Evolutionary conservation across 2,797 vertebrate species (phyloP).

Genomic region (Lithobates pipiens): DNA sequence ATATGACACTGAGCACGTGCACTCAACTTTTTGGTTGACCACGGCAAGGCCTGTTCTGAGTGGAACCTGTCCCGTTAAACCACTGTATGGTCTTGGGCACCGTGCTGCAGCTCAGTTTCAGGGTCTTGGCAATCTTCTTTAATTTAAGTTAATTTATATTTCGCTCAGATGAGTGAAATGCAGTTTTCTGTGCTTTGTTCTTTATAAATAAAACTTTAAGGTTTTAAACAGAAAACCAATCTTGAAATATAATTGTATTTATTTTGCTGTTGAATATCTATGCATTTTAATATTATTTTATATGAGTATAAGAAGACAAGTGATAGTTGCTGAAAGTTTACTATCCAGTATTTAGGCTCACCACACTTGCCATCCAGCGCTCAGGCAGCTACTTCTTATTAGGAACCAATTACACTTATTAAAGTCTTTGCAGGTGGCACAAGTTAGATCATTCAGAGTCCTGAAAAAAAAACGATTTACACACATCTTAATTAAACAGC

Average conservation of each 20-base stretch:
- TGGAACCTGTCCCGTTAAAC: no score
- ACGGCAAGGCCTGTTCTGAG: no score
- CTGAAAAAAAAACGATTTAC: conserved; percentile 33
- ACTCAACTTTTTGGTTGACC: no score
- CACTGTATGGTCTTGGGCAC: no score
- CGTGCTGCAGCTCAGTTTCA: no score
- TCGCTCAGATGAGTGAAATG: no score
- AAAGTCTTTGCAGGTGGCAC: conserved; percentile 54
- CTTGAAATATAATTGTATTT: background rate
- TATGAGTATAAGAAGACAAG: background rate
- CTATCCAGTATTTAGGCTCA: background rate
- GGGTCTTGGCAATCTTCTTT: no score
- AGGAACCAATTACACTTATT: conserved; percentile 47
- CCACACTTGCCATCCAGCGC: conserved; percentile 44
- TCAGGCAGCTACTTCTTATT: conserved; percentile 51
- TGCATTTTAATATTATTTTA: background rate
- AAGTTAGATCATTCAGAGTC: conserved; percentile 22
- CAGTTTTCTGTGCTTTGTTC: no score
- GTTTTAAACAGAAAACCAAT: no score
- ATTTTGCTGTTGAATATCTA: background rate
- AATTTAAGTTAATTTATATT: no score
- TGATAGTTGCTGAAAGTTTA: conserved; percentile 1
- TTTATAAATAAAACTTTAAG: no score
- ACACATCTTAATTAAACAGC: conserved; percentile 56
- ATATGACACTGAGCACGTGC: no score